A percentile compares a stretch with the other conserved stretches of the same genome.
These are phyloP conservation scores for Macroramphosus scolopax DNA, from an alignment of 2,797 vertebrate genomes.

Conservation along the genomic window DNA sequence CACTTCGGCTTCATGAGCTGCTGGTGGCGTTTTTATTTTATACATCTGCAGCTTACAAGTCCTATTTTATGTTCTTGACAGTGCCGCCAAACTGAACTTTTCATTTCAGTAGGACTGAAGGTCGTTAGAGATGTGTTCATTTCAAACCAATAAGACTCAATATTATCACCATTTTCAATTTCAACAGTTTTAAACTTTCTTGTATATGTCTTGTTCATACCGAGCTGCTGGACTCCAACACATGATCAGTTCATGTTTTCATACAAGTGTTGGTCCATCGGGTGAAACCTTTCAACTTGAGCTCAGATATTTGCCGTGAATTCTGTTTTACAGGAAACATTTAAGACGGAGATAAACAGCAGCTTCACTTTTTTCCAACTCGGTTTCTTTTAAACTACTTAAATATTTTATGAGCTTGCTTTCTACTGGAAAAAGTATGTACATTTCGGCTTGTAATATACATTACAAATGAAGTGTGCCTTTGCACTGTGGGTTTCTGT, in stretches of 20 bases:
- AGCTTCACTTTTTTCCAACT: background rate
- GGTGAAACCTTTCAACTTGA: conserved; percentile 20
- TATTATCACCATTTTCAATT: conserved; percentile 25
- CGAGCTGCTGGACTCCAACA: conserved; percentile 45
- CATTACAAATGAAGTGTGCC: conserved; percentile 72
- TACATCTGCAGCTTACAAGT: conserved; percentile 30
- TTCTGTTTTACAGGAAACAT: conserved; percentile 44
- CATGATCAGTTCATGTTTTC: conserved; percentile 32
- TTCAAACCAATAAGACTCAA: conserved; percentile 25
- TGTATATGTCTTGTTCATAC: conserved; percentile 44
- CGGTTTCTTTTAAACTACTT: conserved; percentile 54
- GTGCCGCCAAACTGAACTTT: conserved; percentile 51
- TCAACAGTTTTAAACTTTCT: conserved; percentile 54
- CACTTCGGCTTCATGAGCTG: conserved; percentile 9
- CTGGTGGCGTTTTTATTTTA: conserved; percentile 25
- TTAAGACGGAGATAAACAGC: background rate
- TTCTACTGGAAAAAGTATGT: conserved; percentile 71
- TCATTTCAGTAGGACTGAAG: conserved; percentile 48
- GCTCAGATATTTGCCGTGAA: conserved; percentile 47
- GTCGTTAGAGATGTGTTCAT: too few species aligned
- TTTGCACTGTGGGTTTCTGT: conserved; percentile 81
- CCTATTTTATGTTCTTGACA: conserved; percentile 51
- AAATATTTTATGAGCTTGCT: conserved; percentile 72
- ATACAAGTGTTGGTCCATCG: conserved; percentile 21
- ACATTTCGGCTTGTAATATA: conserved; percentile 80